Conservation (phyloP, 2,797 vertebrate species). For the Propithecus deckenii region DNA sequence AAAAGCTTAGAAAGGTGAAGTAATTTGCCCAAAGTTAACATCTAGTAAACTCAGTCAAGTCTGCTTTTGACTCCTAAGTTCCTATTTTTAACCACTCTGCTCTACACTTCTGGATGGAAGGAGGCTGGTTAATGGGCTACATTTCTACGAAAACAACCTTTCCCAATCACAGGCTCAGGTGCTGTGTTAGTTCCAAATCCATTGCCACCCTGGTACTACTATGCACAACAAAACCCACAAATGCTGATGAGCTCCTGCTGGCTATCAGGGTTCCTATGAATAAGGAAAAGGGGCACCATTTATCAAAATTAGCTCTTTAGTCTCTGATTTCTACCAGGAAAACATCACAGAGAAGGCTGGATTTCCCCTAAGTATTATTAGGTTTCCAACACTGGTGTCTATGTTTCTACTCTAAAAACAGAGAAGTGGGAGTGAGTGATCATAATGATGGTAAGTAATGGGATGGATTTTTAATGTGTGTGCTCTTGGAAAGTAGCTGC, state of each 20-base stretch:
- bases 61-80: neutral
- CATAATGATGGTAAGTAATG: neutral
- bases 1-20: neutral
- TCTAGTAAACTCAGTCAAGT: neutral
- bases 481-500: neutral
- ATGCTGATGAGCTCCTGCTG: neutral
- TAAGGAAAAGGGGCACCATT: neutral
- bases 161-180: neutral
- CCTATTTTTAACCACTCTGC: neutral
- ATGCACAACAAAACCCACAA: neutral
- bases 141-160: neutral
- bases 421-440: neutral
- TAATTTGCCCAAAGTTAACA: neutral
- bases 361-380: neutral
- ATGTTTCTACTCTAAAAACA: neutral
- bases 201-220: too few relatives aligned
- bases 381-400: neutral
- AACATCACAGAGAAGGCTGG: neutral
- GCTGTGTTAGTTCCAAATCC: neutral
- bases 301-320: neutral
- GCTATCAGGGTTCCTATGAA: neutral
- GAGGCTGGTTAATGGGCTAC: neutral
- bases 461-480: neutral
- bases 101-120: neutral
- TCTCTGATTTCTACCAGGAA: neutral